Base-by-base conservation (phyloP, 92 coral and sea anemone species). In the Epizoanthus illoricatus region DNA sequence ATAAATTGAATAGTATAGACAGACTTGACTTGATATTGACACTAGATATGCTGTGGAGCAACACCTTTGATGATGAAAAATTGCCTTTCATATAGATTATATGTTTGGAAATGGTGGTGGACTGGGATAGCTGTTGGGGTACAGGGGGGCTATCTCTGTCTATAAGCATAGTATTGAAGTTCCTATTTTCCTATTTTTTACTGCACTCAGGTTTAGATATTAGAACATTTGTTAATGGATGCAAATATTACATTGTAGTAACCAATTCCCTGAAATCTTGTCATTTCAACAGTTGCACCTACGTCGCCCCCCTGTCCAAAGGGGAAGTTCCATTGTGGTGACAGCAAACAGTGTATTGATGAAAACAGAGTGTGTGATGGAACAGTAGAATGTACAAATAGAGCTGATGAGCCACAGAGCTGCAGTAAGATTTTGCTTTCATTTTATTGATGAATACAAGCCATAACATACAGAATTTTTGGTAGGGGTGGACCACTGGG, bases 261-360 rank as follows among this genome's bases (percentile, higher is more conserved):
- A 17, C 20, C 36, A 73, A 19, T 21, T 19, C 7, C 43, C 43
- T 55, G 57, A 24, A 7, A 57, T 39, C 66, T 4, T 71, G 19
- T 69, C 78, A 24, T 70, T 40, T 71, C 56, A 39, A 41, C 80
- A 92, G 90, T 86, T 89, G 71, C 18, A 33, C 75, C 86, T 65
- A 83, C 87, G 24, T 18, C 74, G 2, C 62, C 73, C 19, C 71
- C 86, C 0, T 95, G 98, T 39, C 84, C 74, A 43, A 75, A 76
- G 43, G 95, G 81, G 9, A 86, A 93, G 67, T 93, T 91, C 73
- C 93, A 85, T 24, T 95, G 98, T 87, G 89, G 86, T 2, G n/a
- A 36, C 7, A 74, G 87, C 5, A 49, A 76, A 8, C 83, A 76
- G 13, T 95, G 98, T 84, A 90, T 95, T 71, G 73, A 76, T 60